Base-by-base conservation (phyloP, 2,113 vertebrate genomes). In the Macquaria australasica region DNA sequence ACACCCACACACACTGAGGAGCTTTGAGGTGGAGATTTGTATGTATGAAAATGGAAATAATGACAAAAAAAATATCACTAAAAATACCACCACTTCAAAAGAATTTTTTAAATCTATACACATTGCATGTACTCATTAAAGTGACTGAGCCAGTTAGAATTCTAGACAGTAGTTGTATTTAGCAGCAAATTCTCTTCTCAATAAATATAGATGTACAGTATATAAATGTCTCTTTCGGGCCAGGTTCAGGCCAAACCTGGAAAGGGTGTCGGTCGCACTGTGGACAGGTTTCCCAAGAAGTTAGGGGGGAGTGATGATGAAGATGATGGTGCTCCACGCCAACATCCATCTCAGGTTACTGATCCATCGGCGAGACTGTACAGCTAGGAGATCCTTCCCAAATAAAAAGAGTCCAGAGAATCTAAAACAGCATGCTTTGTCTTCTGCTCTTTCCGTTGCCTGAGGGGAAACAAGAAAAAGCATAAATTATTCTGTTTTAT, bases 351-450 rank as follows among this genome's bases (percentile, higher is more conserved):
- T 87, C 67, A 20, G 60, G 60, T 84, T 77, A 76, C 68, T 64
- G 87, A 89, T 88, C 85, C 82, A 68, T 75, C 50, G 37, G 69
- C 18, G 41, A 82, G 81, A 87, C 69, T 85, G 76, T 88, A 90
- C 90, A 87, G 87, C 69, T 43, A 31, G 25, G 73, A 89, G 58
- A 79, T 88, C 73, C 67, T 87, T 86, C 88, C 84, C 78, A 70
- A 84, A 55, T 62, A 25, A 63, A 79, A 66, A 85, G 79, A 75
- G 84, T 88, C 85, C 78, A 59, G 75, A 83, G 75, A 88, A 56
- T 84, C 87, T 97, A 99, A 93, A 99, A 98, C 94, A 99, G 97
- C 98, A 99, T 98, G 96, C 98, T 99, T 95, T 99, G 98, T 96
- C 98, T 97, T 97, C 98, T 96, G 97, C 96, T 98, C 95, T 98